Conservation (phyloP, 2,888 invertebrate species). For the Pseudanteris insignis region DNA sequence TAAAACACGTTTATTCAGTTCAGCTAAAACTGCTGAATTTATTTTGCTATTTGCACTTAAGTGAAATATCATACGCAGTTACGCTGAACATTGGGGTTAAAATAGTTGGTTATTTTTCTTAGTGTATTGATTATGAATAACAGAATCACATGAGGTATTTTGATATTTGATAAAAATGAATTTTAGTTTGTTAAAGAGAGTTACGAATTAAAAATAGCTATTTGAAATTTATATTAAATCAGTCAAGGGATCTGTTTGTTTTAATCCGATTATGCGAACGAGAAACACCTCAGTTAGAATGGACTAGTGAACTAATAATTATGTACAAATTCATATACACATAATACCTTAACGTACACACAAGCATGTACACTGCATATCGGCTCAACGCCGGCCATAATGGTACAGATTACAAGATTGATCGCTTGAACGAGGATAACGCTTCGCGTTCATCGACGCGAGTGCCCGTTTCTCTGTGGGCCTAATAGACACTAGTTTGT, state of each 20-base stretch:
- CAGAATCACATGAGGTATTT: no score
- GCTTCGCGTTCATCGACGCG: constrained; percentile 38
- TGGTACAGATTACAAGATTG: constrained; percentile 43
- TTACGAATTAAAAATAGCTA: no score
- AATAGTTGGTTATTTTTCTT: no score
- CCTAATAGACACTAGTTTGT: constrained; percentile 38
- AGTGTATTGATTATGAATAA: no score
- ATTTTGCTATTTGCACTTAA: no score
- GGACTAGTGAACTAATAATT: constrained; percentile 42
- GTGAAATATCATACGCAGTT: no score
- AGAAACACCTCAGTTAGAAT: constrained; percentile 41
- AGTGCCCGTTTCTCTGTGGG: constrained; percentile 33
- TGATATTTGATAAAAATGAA: no score
- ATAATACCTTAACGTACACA: constrained; percentile 12
- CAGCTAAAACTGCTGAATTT: no score
- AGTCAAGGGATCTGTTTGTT: constrained; percentile 44
- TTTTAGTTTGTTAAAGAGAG: no score
- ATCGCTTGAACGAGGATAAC: constrained; percentile 45
- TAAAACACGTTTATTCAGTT: no score
- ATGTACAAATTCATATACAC: constrained; percentile 26
- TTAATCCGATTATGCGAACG: constrained; percentile 48
- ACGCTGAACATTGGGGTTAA: no score
- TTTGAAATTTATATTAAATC: constrained; percentile 49
- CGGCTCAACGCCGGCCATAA: constrained; percentile 38
- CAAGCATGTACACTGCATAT: constrained; percentile 33